These are phyloP conservation scores for Lasioglossum leucozonium DNA, from an alignment of 2,888 invertebrate genomes.

Conservation along the genomic window DNA sequence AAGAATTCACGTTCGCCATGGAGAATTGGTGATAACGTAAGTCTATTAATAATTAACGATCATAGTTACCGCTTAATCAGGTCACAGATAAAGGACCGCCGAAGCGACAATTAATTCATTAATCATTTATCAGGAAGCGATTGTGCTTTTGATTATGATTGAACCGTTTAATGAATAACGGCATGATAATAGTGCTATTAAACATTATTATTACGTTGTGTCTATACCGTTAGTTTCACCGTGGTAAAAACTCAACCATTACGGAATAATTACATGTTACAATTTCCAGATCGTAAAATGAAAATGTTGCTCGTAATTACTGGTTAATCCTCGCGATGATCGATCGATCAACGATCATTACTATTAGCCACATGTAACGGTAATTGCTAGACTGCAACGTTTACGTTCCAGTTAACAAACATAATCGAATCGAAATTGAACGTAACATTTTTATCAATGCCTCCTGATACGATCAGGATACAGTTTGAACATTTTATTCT, in stretches of 20 bases:
- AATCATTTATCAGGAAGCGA: not conserved
- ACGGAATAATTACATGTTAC: not conserved
- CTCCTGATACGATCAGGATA: not conserved
- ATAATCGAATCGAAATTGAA: not conserved
- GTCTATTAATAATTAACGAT: not conserved
- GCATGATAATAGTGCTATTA: not conserved
- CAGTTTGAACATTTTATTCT: not conserved
- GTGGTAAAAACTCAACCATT: not conserved
- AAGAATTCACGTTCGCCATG: not conserved
- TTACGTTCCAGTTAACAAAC: not conserved
- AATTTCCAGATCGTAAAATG: not conserved
- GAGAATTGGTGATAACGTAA: not conserved
- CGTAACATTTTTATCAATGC: not conserved
- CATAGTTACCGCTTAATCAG: not conserved
- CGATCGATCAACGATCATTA: not conserved
- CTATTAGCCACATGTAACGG: not conserved
- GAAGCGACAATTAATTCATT: not conserved
- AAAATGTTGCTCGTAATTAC: not conserved
- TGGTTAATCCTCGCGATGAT: not conserved
- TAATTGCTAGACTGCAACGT: not conserved
- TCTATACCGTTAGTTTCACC: not conserved
- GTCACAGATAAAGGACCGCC: not conserved
- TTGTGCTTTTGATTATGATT: not conserved
- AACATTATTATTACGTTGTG: not conserved
- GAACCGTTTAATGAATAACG: not conserved